phyloP scores from a whole-genome alignment of 2,888 invertebrate genomes.

The Temnothorax rugatulus region DNA sequence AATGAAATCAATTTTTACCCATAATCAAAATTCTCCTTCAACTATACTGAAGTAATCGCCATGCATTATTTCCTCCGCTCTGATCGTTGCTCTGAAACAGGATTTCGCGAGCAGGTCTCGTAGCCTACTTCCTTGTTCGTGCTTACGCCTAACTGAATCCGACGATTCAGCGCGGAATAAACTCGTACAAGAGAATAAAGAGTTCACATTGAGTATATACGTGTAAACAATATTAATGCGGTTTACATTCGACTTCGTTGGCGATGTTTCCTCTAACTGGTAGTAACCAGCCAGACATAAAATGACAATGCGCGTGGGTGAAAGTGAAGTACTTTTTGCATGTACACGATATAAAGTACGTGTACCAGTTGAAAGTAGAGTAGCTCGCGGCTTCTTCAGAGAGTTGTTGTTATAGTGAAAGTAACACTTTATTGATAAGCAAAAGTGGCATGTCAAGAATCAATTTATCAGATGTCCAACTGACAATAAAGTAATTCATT shows the following conservation, averaged over 20 bases:
- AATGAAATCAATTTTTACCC: background rate
- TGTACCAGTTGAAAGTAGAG: background rate
- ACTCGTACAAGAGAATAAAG: background rate
- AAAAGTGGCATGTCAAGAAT: background rate
- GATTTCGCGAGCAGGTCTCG: background rate
- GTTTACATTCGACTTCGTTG: conserved; percentile 6
- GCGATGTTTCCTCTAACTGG: background rate
- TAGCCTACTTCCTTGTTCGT: conserved; percentile 13
- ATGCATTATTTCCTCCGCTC: background rate
- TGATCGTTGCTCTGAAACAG: background rate
- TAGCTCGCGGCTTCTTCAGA: background rate
- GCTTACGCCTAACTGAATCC: conserved; percentile 1
- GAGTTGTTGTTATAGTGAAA: conserved; percentile 12
- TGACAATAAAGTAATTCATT: conserved; percentile 15
- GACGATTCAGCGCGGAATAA: conserved; percentile 29
- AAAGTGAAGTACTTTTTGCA: conserved; percentile 27
- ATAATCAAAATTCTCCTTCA: background rate
- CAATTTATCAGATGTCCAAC: background rate
- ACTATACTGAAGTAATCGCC: background rate
- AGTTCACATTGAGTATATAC: background rate
- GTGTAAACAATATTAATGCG: conserved; percentile 14
- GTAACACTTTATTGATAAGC: conserved; percentile 18
- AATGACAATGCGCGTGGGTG: conserved; percentile 30
- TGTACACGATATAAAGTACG: background rate
- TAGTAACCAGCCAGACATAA: conserved; percentile 4